A percentile compares a stretch with the other conserved stretches of the same genome.
Evolutionary conservation across 2,888 invertebrate genomes (phyloP).

Genomic region (Mesoligia furuncula): DNA sequence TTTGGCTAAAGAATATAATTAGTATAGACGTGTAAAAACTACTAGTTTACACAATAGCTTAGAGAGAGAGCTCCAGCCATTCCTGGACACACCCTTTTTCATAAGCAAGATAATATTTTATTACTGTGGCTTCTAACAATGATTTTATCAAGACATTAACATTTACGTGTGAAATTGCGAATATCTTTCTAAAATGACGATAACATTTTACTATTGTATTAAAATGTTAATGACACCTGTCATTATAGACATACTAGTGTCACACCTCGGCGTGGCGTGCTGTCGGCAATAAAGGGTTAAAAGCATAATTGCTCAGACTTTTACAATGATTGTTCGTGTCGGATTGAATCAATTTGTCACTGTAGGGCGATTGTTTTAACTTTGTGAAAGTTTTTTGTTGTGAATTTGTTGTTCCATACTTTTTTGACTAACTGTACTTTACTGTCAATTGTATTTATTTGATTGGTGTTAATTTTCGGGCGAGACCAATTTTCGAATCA

Average conservation of each 20-base stretch:
- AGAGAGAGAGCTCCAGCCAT: conserved; percentile 15
- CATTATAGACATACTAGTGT: conserved; percentile 32
- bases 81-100: conserved; percentile 10
- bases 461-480: conserved; percentile 51
- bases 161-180: conserved; percentile 40
- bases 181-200: conserved; percentile 40
- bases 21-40: not conserved
- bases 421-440: conserved; percentile 60
- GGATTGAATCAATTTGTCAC: conserved; percentile 74
- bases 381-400: conserved; percentile 56
- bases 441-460: conserved; percentile 36
- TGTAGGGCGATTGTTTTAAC: conserved; percentile 61
- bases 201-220: conserved; percentile 30
- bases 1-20: not conserved
- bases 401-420: conserved; percentile 48
- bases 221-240: conserved; percentile 45
- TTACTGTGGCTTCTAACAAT: conserved; percentile 20
- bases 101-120: conserved; percentile 19
- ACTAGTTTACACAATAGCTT: conserved; percentile 20
- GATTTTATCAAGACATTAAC: conserved; percentile 35
- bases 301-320: conserved; percentile 54
- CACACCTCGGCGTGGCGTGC: conserved; percentile 36
- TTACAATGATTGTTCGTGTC: conserved; percentile 53
- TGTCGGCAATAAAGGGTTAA: conserved; percentile 46
- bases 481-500: conserved; percentile 40